Base-by-base conservation (phyloP, 2,888 invertebrate genomes). In the Acleris emargana region DNA sequence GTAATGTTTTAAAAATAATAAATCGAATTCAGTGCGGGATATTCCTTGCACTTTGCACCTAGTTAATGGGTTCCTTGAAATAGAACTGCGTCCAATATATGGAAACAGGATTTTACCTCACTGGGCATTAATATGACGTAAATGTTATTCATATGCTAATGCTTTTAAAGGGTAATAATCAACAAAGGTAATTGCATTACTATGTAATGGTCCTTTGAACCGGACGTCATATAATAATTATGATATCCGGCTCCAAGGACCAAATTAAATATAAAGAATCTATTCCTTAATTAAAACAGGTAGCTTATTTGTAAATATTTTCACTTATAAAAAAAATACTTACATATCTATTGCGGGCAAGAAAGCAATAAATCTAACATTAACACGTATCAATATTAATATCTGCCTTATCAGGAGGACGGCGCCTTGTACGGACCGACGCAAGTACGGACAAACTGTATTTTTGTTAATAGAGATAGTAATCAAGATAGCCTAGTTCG, bases 341-440 rank as follows among this genome's bases (percentile, higher is more conserved):
- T 42, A 32, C 42, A 20, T 57, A 45, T 22, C 54, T 38, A 53
- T 54, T 52, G 51, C 38, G 18, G 64, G 45, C 18, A 58, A 59
- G 50, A 63, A 47, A 55, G 55, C 66, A 68, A 69, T 69, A 69
- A 67, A 68, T 66, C 59, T 58, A 38, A 43, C 67, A 59, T 68
- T 69, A 68, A 47, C 62, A 55, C 58, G 67, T 58, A 69, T 69
- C 57, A 63, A 55, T 58, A 63, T 63, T 67, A 67, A 68, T 67
- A 63, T 58, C 49, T 45, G 22, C 66, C 62, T 43, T 63, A 58
- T 60, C 62, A 61, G 53, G 32, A 22, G 47, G 67, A 32, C 69
- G 69, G 69, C 54, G 42, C 69, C 68, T 62, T 67, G 42, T 63
- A 59, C n/a, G 64, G 61, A 9, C 9, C 32, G 32, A 58, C 67